phyloP scores from a whole-genome alignment of 1,140 invertebrate genomes.

The Scaptomyza graminum region DNA sequence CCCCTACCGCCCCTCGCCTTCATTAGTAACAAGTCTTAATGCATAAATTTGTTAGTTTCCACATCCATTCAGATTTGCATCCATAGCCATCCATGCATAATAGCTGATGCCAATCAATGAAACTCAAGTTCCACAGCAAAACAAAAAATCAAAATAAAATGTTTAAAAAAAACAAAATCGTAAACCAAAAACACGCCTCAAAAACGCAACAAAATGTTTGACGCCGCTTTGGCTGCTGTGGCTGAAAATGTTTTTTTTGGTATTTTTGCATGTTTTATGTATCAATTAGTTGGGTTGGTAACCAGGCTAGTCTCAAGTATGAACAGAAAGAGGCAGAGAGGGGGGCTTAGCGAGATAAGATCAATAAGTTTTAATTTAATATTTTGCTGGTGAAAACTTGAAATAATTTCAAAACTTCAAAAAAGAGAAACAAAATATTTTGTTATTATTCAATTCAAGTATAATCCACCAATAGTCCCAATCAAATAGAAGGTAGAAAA shows the following conservation, averaged over 20 bases:
- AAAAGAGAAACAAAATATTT: too few species aligned
- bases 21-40: neutral
- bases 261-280: conserved; percentile 31
- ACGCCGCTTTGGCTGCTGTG: conserved; percentile 28
- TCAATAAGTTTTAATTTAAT: neutral
- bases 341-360: neutral
- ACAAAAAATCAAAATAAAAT: conserved; percentile 10
- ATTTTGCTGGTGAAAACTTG: too few species aligned
- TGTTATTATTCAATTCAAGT: too few species aligned
- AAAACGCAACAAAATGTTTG: conserved; percentile 14
- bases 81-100: conserved; percentile 51
- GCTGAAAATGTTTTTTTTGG: conserved; percentile 4
- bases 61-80: conserved; percentile 65
- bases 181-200: conserved; percentile 36
- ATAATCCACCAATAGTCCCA: too few species aligned
- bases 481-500: too few species aligned
- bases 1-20: neutral
- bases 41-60: conserved; percentile 29
- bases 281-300: conserved; percentile 37
- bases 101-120: conserved; percentile 69
- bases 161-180: too few species aligned
- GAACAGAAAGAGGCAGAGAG: neutral
- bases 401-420: too few species aligned
- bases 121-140: conserved; percentile 18
- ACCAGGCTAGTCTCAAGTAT: neutral